A percentile compares a stretch with the other conserved stretches of the same genome.
Evolutionary conservation across 2,113 vertebrate species (phyloP).

Genomic region (Centrocercus urophasianus): DNA sequence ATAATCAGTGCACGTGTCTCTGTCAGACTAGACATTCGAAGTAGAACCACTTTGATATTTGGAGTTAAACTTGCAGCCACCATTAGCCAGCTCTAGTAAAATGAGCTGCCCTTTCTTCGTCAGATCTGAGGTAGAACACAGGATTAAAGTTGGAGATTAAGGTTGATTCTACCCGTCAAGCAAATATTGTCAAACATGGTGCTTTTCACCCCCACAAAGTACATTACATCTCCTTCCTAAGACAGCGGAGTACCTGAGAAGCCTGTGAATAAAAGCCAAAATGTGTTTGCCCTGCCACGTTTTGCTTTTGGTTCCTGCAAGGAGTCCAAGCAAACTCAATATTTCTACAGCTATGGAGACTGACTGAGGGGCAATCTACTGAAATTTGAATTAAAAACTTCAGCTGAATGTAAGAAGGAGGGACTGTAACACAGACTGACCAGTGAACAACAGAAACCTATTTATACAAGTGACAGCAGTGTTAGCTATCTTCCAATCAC

Average conservation of each 20-base stretch:
- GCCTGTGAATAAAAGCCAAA: neutral
- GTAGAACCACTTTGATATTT: neutral
- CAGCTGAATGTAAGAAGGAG: neutral
- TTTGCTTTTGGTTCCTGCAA: neutral
- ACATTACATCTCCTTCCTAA: neutral
- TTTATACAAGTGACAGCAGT: neutral
- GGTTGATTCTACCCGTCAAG: constrained; percentile 21
- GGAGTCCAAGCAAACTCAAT: neutral
- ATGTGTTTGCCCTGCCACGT: neutral
- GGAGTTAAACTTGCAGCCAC: neutral
- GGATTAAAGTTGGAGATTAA: neutral
- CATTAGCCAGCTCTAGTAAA: neutral
- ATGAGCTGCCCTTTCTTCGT: neutral
- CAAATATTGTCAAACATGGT: neutral
- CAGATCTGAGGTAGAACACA: neutral
- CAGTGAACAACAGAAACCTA: neutral
- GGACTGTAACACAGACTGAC: neutral
- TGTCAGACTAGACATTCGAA: neutral
- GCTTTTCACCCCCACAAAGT: neutral
- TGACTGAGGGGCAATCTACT: neutral
- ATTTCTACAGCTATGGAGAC: neutral
- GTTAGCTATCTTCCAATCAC: neutral
- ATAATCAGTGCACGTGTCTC: neutral
- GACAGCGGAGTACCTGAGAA: neutral
- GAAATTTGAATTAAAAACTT: neutral